phyloP scores from a whole-genome alignment of 1,140 invertebrate species.

The Temnothorax longispinosus region DNA sequence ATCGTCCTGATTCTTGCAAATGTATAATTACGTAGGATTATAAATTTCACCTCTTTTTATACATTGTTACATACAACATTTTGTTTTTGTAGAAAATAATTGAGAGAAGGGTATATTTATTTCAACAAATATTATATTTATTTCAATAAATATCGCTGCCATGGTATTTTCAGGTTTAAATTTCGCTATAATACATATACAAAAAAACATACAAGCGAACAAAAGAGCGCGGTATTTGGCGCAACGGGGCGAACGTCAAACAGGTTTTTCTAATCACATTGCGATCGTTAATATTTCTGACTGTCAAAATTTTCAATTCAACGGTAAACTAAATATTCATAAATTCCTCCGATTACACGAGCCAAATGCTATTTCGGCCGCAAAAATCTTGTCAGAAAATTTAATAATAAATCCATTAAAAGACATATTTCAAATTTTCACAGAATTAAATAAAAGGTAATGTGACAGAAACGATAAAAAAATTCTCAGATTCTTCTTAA shows the following conservation, averaged over 20 bases:
- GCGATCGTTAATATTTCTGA: neutral
- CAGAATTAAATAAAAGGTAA: neutral
- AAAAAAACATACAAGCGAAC: neutral
- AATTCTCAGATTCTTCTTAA: neutral
- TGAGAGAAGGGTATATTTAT: neutral
- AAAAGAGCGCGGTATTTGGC: slow-evolving; percentile 16
- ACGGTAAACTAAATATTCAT: neutral
- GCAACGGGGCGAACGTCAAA: neutral
- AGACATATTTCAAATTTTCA: neutral
- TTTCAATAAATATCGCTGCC: neutral
- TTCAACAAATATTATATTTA: slow-evolving; percentile 3
- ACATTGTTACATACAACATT: neutral
- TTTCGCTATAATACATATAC: neutral
- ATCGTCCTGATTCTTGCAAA: neutral
- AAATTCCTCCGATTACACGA: neutral
- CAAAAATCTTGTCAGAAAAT: neutral
- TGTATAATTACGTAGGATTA: neutral
- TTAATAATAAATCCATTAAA: slow-evolving; percentile 3
- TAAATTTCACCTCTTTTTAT: neutral
- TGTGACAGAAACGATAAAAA: neutral
- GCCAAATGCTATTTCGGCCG: neutral
- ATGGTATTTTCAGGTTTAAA: neutral
- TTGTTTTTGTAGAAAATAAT: neutral
- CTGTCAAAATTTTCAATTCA: slow-evolving; percentile 25
- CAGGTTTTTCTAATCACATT: slow-evolving; percentile 3